These are phyloP conservation scores for Caenorhabditis sp. DNA, from an alignment of 2,888 invertebrate genomes.

Conservation along the genomic window DNA sequence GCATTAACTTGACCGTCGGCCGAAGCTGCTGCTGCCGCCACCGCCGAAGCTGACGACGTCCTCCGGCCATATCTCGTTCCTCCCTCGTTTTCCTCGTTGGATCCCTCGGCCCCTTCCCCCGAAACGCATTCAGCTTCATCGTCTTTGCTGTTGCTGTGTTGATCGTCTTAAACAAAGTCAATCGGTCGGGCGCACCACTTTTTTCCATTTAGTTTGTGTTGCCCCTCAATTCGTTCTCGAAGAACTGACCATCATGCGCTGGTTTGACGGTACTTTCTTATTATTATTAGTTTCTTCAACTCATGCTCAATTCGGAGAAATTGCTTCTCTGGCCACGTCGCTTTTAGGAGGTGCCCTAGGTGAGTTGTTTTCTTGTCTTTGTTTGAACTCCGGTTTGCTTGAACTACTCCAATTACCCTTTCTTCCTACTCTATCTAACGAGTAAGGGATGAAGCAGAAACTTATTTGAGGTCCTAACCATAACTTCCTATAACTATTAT, in stretches of 20 bases:
- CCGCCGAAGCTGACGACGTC: conserved; percentile 32
- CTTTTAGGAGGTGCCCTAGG: conserved; percentile 60
- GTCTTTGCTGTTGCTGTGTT: conserved; percentile 18
- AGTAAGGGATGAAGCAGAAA: too few species aligned
- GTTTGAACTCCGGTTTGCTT: not conserved
- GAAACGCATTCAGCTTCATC: conserved; percentile 42
- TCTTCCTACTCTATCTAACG: too few species aligned
- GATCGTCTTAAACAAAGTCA: conserved; percentile 48
- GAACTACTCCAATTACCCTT: not conserved
- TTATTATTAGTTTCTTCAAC: conserved; percentile 25
- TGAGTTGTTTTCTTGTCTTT: conserved; percentile 9
- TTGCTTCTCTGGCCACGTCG: conserved; percentile 72
- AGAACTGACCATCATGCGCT: conserved; percentile 27
- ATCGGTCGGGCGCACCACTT: conserved; percentile 11
- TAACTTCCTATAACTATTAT: too few species aligned
- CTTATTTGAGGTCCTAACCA: too few species aligned
- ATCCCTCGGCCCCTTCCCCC: conserved; percentile 24
- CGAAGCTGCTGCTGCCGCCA: conserved; percentile 17
- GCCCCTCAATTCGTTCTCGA: conserved; percentile 15
- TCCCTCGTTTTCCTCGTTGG: conserved; percentile 13
- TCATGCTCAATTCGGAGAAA: conserved; percentile 73
- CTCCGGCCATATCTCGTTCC: conserved; percentile 55
- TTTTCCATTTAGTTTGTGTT: conserved; percentile 7
- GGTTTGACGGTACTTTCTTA: not conserved
- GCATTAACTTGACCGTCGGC: conserved; percentile 56